A percentile compares a stretch with the other conserved stretches of the same genome.
Evolutionary conservation across 2,888 invertebrate genomes (phyloP).

Genomic region (Pteria penguin): DNA sequence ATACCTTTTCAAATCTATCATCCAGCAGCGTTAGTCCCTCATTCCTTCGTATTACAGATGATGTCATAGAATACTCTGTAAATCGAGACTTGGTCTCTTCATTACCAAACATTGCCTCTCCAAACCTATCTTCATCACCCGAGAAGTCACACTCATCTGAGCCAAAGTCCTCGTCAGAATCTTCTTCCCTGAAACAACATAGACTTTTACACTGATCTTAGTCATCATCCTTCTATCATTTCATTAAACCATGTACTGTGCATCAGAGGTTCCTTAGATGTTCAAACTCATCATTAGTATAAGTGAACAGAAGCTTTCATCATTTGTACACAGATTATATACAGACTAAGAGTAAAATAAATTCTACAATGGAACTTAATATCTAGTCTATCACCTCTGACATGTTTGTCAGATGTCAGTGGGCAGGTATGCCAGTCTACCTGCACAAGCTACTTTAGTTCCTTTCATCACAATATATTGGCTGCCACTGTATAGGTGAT

Average conservation of each 20-base stretch:
- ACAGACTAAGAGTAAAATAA: neutral
- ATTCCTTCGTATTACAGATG: conserved; percentile 92
- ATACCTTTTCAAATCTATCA: conserved; percentile 89
- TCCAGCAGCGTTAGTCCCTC: conserved; percentile 91
- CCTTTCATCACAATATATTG: too few relatives aligned
- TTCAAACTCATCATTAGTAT: conserved; percentile 5
- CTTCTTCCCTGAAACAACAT: conserved; percentile 5
- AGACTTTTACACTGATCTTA: neutral
- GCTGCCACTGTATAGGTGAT: too few relatives aligned
- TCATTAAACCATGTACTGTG: neutral
- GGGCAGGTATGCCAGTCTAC: too few relatives aligned
- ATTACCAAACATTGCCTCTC: conserved; percentile 61
- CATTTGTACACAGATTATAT: conserved; percentile 1
- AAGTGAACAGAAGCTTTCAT: conserved; percentile 21
- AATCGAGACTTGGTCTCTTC: conserved; percentile 91
- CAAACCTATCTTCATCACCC: conserved; percentile 50
- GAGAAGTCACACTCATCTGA: conserved; percentile 55
- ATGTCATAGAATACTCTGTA: conserved; percentile 95
- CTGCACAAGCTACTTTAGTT: too few relatives aligned
- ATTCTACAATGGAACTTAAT: conserved; percentile 24
- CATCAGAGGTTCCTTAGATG: conserved; percentile 41
- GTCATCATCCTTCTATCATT: neutral
- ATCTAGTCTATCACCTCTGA: too few relatives aligned
- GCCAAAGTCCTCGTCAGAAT: conserved; percentile 43
- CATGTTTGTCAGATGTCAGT: too few relatives aligned